These are phyloP conservation scores for Crepidodera aurea DNA, from an alignment of 2,888 invertebrate species.

Conservation along the genomic window DNA sequence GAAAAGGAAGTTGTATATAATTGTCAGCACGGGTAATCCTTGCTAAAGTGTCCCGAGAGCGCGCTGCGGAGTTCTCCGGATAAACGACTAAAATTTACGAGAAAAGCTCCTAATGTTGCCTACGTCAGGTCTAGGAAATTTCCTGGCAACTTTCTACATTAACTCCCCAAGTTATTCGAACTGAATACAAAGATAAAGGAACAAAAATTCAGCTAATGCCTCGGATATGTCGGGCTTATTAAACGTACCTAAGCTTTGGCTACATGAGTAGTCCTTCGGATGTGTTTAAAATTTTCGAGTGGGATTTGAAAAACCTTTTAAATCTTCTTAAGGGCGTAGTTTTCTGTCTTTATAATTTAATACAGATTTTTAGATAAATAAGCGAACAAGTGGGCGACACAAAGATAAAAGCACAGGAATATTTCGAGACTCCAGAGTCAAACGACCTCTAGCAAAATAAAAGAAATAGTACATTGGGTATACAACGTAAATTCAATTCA, in stretches of 20 bases:
- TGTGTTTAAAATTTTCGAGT: slow-evolving; percentile 1
- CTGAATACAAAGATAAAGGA: slow-evolving; percentile 21
- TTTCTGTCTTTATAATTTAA: too few species aligned
- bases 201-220: slow-evolving; percentile 25
- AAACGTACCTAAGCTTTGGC: slow-evolving; percentile 9
- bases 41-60: slow-evolving; percentile 66
- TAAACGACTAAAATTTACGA: slow-evolving; percentile 69
- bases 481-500: too few species aligned
- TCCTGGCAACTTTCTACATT: slow-evolving; percentile 31
- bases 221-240: slow-evolving; percentile 23
- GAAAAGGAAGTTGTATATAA: slow-evolving; percentile 60
- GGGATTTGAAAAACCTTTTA: neutral
- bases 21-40: slow-evolving; percentile 67
- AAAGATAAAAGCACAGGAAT: too few species aligned
- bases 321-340: too few species aligned
- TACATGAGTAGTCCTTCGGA: slow-evolving; percentile 1
- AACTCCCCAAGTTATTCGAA: slow-evolving; percentile 26
- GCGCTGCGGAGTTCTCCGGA: slow-evolving; percentile 65
- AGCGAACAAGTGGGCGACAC: too few species aligned
- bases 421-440: too few species aligned
- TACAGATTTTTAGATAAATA: too few species aligned
- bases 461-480: too few species aligned
- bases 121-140: slow-evolving; percentile 53
- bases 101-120: slow-evolving; percentile 65
- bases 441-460: too few species aligned